These are phyloP conservation scores for Euplagia quadripunctaria DNA, from an alignment of 2,888 invertebrate genomes.

Conservation along the genomic window DNA sequence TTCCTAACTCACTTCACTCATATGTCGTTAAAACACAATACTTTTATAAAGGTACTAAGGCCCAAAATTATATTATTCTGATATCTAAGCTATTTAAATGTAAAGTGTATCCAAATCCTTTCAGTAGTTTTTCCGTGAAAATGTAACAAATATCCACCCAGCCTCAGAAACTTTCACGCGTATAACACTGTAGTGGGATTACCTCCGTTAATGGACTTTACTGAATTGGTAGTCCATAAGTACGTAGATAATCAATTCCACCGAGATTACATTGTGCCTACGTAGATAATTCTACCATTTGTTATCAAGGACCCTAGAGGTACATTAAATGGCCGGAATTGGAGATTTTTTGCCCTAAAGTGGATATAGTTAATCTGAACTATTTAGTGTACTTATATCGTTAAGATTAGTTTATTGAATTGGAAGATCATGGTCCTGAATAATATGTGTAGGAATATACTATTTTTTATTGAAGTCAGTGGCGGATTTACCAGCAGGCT, in stretches of 20 bases:
- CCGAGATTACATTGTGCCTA: slow-evolving; percentile 37
- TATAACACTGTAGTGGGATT: not conserved
- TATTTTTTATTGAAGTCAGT: too few relatives aligned
- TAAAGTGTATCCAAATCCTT: not conserved
- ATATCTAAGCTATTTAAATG: not conserved
- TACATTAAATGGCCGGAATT: slow-evolving; percentile 42
- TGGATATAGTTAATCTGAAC: slow-evolving; percentile 20
- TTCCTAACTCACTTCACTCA: too few relatives aligned
- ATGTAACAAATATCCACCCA: not conserved
- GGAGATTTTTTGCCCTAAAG: slow-evolving; percentile 25
- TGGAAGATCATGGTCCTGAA: not conserved
- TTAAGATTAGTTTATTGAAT: not conserved
- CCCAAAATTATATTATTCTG: too few relatives aligned
- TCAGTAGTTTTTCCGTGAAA: not conserved
- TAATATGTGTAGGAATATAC: not conserved
- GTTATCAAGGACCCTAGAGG: slow-evolving; percentile 35
- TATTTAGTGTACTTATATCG: not conserved
- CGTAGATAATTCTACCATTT: slow-evolving; percentile 23
- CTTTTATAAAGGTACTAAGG: too few relatives aligned
- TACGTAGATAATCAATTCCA: slow-evolving; percentile 7
- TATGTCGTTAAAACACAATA: too few relatives aligned
- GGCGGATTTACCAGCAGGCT: too few relatives aligned
- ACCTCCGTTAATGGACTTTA: not conserved
- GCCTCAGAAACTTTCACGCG: not conserved
- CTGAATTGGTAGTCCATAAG: not conserved